phyloP scores from a whole-genome alignment of 1,140 invertebrate species.

The Antheraea pernyi region DNA sequence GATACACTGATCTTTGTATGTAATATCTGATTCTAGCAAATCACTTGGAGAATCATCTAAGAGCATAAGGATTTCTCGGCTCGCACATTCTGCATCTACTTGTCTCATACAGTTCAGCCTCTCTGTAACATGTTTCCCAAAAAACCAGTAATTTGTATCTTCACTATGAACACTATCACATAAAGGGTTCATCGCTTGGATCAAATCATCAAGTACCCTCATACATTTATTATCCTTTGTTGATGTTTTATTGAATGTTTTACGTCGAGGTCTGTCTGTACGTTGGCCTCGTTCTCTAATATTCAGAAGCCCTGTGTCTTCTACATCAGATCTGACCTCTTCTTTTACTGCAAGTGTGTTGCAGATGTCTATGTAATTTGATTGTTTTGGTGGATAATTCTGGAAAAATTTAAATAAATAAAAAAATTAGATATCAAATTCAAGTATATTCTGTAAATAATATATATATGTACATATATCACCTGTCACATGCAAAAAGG shows the following conservation, averaged over 20 bases:
- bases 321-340: conserved; percentile 39
- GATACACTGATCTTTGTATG: neutral
- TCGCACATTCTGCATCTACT: conserved; percentile 49
- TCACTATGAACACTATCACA: conserved; percentile 13
- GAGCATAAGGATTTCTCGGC: conserved; percentile 43
- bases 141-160: conserved; percentile 52
- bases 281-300: conserved; percentile 50
- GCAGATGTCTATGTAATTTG: conserved; percentile 13
- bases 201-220: conserved; percentile 51
- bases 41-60: conserved; percentile 29
- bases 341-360: conserved; percentile 34
- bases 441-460: too few species aligned
- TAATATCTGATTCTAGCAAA: neutral
- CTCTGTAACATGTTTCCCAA: conserved; percentile 57
- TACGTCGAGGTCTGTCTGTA: conserved; percentile 48
- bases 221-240: conserved; percentile 42
- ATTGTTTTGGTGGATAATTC: conserved; percentile 26
- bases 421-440: too few species aligned
- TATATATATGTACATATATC: too few species aligned
- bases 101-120: conserved; percentile 56
- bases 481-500: too few species aligned
- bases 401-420: conserved; percentile 17
- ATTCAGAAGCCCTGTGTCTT: conserved; percentile 29
- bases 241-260: conserved; percentile 19
- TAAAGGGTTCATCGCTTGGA: conserved; percentile 51